Base-by-base conservation (phyloP, 2,888 invertebrate genomes). In the Nasonia oneida region DNA sequence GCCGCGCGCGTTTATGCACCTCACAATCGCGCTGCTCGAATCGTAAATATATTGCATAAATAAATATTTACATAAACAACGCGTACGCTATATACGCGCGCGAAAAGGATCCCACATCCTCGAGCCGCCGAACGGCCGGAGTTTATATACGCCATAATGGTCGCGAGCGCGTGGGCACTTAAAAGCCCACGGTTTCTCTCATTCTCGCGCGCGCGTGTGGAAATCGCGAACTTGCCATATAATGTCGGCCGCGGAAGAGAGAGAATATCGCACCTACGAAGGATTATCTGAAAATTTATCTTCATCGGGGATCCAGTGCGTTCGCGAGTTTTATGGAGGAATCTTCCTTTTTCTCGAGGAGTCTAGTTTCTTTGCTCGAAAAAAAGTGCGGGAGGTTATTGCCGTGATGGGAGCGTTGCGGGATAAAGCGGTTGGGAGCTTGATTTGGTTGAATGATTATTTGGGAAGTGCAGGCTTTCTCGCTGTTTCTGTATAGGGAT, bases 271-370 rank as follows among this genome's bases (percentile, higher is more conserved):
- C 76, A 39, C 67, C 71, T 78, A 47, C n/a, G 39, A 47, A n/a
- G 83, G 86, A 86, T 86, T 86, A 86, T 86, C 86, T 80, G 39
- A 79, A 86, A 76, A 86, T 86, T 86, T 86, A 86, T 86, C 86
- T 82, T 37, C 79, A 70, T 79, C 53, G 78, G 37, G 71, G 39
- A 18, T 18, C 39, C 8, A 0, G 10, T 1, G 39, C 15, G 18
- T 15, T 67, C 57, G 73, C 57, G 73, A 53, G 84, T 39, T 84
- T 84, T 79, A 79, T 64, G 39, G 39, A 10, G 18, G 33, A n/a
- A 64, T 84, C 67, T 76, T 76, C 23, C 47, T 61, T 50, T 57
- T 74, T 67, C 37, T 47, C 39, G n/a, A 29, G 18, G 14, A 39
- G 6, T 42, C 64, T 53, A 29, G 29, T 64, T 61, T 74, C 18